Percentiles rank a stretch among this genome's conserved stretches.
These are phyloP conservation scores for Penaeus monodon DNA, from an alignment of 2,888 invertebrate genomes.

Conservation along the genomic window DNA sequence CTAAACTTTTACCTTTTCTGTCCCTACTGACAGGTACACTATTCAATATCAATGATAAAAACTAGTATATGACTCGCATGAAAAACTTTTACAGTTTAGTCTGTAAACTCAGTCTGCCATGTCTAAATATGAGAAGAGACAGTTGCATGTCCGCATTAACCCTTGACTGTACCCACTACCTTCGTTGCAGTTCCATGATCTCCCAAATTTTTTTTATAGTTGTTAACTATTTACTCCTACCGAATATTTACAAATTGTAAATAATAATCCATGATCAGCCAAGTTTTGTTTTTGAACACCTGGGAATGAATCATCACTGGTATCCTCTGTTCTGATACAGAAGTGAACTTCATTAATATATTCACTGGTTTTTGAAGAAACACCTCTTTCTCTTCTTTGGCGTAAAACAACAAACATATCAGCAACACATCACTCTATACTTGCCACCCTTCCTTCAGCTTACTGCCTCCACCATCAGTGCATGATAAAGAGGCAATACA, in stretches of 20 bases:
- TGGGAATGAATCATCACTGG: constrained; percentile 54
- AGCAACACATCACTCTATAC: constrained; percentile 37
- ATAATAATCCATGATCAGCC: constrained; percentile 29
- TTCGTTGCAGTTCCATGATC: constrained; percentile 31
- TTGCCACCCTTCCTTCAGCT: constrained; percentile 30
- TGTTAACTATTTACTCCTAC: constrained; percentile 2
- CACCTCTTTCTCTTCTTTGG: constrained; percentile 56
- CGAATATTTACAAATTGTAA: constrained; percentile 38
- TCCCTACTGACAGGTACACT: no score
- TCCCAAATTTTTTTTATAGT: constrained; percentile 14
- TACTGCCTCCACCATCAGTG: constrained; percentile 48
- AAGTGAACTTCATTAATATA: constrained; percentile 45
- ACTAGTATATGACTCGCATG: no score
- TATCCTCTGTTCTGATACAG: constrained; percentile 32
- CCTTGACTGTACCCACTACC: no score
- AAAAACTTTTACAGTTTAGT: no score
- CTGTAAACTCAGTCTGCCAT: no score
- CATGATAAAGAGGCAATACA: constrained; percentile 55
- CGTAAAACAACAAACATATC: constrained; percentile 40
- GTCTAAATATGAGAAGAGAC: no score
- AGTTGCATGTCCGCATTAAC: no score
- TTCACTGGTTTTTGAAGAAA: constrained; percentile 38
- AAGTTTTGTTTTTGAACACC: constrained; percentile 50
- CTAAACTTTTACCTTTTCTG: no score
- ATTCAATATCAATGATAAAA: no score